Base-by-base conservation (phyloP, 1,140 invertebrate species). In the Mercenaria mercenaria region DNA sequence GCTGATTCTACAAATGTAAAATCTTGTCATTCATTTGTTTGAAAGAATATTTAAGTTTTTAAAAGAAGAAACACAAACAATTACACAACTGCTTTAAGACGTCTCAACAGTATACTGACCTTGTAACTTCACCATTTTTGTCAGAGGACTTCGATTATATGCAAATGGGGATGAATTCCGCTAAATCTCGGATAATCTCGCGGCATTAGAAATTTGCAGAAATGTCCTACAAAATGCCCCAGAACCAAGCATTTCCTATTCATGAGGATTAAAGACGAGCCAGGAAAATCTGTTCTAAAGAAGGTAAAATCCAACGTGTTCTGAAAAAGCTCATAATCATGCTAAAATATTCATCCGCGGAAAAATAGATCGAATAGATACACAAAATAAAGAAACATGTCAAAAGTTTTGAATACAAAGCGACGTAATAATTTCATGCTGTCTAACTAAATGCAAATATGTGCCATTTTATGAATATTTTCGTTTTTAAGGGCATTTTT, bases 141-240 rank as follows among this genome's bases (percentile, higher is more conserved):
- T 41, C n/a, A 6, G n/a, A 32, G 50, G n/a, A 41, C 43, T 47
- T 82, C 80, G 80, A 67, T 64, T 67, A 59, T 82, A 82, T 82
- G 80, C 56, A 64, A 82, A 82, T 82, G n/a, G 41, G 47, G 32
- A 6, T 26, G 59, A 82, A 37, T 56, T 67, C 56, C 23, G 18
- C 37, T n/a, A 82, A 64, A 82, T 82, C 80, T 64, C 41, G 80
- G 26, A 64, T 82, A 82, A 82, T 82, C 80, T 67, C 80, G 39
- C 4, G 61, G 80, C 34, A 64, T 82, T 82, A 64, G 56, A 67
- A 82, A n/a, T 82, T 82, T 82, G 80, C 80, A 82, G 80, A 82
- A 82, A 67, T 59, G 56, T 82, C 61, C 80, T 47, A 82, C 41
- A 82, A 82, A 82, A 64, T 64, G 80, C 80, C 59, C 56, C 23